Evolutionary conservation across 1,140 invertebrate species (phyloP).

Genomic region (Drosophila miranda): DNA sequence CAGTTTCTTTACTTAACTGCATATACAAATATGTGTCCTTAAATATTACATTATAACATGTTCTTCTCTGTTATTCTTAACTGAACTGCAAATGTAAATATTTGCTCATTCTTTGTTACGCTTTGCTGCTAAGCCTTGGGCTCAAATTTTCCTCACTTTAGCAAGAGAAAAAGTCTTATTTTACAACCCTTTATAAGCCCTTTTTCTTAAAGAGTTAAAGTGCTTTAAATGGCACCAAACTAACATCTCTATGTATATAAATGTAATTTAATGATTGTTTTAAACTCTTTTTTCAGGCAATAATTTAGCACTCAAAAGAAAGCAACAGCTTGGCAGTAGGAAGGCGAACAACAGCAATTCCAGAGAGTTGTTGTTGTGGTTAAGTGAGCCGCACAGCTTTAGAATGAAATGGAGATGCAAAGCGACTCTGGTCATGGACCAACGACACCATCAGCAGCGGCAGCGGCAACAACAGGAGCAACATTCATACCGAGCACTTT

Average conservation of each 20-base stretch:
- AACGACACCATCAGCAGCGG: constrained; percentile 46
- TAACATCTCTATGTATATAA: background rate
- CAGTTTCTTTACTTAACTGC: too few species aligned
- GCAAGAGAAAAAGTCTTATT: too few species aligned
- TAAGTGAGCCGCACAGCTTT: constrained; percentile 64
- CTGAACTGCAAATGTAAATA: too few species aligned
- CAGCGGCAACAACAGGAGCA: constrained; percentile 27
- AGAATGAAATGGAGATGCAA: constrained; percentile 82
- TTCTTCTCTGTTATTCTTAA: too few species aligned
- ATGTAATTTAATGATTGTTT: background rate
- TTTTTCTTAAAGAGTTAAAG: background rate
- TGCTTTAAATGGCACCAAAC: background rate
- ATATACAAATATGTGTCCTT: too few species aligned
- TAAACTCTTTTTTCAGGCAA: constrained; percentile 13
- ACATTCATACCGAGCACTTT: constrained; percentile 44
- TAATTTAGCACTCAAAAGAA: background rate
- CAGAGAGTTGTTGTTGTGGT: constrained; percentile 41
- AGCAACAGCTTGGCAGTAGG: constrained; percentile 19
- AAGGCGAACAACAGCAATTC: constrained; percentile 20
- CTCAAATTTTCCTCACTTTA: too few species aligned
- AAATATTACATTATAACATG: too few species aligned
- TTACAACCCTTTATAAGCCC: background rate
- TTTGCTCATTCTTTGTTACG: too few species aligned
- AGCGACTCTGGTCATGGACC: constrained; percentile 76
- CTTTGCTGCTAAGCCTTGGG: too few species aligned